These are phyloP conservation scores for Crotalus viridis DNA, from an alignment of 2,113 vertebrate species.

Conservation along the genomic window DNA sequence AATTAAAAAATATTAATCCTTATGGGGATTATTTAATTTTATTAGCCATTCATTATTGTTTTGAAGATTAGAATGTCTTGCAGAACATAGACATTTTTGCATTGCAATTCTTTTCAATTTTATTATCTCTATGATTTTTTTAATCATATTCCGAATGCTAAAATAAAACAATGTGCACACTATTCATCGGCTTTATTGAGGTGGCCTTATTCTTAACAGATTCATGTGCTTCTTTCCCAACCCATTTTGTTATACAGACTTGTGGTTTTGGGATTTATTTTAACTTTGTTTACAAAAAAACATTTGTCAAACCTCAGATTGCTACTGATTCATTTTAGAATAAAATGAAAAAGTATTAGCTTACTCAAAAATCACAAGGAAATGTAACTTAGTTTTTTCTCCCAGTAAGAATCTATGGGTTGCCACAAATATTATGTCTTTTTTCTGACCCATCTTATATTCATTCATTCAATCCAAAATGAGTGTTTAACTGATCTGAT, in stretches of 20 bases:
- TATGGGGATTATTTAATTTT: neutral
- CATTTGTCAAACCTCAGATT: neutral
- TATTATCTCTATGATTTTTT: neutral
- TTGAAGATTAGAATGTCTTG: neutral
- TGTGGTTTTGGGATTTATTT: neutral
- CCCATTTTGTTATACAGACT: neutral
- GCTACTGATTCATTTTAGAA: neutral
- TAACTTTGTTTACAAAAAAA: neutral
- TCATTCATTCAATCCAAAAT: neutral
- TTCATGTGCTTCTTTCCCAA: neutral
- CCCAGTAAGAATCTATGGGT: neutral
- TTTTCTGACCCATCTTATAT: neutral
- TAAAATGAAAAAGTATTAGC: neutral
- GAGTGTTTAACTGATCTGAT: neutral
- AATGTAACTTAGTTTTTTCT: neutral
- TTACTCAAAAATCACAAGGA: neutral
- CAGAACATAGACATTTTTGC: neutral
- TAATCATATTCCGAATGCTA: neutral
- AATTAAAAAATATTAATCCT: neutral
- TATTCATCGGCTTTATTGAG: neutral
- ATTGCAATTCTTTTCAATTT: neutral
- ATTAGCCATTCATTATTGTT: neutral
- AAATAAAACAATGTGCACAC: neutral
- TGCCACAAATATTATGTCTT: neutral
- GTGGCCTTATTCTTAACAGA: neutral